These are phyloP conservation scores for Leptinotarsa texana DNA, from an alignment of 1,140 invertebrate species.

Conservation along the genomic window DNA sequence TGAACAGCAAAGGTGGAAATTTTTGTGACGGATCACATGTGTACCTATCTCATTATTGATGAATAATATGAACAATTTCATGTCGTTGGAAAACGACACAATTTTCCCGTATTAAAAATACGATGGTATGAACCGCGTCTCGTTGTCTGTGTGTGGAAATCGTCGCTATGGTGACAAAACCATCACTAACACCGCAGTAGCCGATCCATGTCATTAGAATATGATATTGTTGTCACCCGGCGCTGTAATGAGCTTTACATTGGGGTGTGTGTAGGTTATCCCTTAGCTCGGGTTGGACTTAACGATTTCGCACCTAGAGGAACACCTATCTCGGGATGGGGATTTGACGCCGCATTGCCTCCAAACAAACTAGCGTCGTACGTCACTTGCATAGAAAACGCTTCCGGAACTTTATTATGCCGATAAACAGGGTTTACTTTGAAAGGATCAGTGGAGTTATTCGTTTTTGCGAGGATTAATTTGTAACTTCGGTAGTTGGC, in stretches of 20 bases:
- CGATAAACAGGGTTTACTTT: slow-evolving; percentile 6
- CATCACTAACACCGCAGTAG: slow-evolving; percentile 32
- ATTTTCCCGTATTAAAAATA: slow-evolving; percentile 1
- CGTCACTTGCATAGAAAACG: slow-evolving; percentile 7
- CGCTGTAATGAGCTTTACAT: slow-evolving; percentile 36
- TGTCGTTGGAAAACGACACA: not conserved
- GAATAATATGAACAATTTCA: not conserved
- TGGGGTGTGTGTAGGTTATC: slow-evolving; percentile 9
- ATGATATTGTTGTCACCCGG: slow-evolving; percentile 44
- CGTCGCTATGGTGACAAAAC: slow-evolving; percentile 34
- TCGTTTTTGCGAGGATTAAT: not conserved
- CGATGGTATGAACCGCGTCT: slow-evolving; percentile 1
- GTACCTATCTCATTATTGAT: not conserved
- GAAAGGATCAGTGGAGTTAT: not conserved
- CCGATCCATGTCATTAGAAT: slow-evolving; percentile 47
- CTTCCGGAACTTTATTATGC: slow-evolving; percentile 4
- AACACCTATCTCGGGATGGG: not conserved
- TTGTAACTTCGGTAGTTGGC: not conserved
- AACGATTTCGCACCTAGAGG: slow-evolving; percentile 8
- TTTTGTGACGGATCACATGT: not conserved
- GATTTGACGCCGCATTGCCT: not conserved
- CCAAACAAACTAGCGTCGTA: slow-evolving; percentile 1
- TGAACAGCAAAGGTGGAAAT: too few relatives aligned
- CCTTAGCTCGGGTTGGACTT: slow-evolving; percentile 14
- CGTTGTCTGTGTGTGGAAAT: slow-evolving; percentile 30